These are phyloP conservation scores for Trichoplax adhaerens DNA, from an alignment of 37 sponge, comb jelly and placozoan species.

Conservation along the genomic window DNA sequence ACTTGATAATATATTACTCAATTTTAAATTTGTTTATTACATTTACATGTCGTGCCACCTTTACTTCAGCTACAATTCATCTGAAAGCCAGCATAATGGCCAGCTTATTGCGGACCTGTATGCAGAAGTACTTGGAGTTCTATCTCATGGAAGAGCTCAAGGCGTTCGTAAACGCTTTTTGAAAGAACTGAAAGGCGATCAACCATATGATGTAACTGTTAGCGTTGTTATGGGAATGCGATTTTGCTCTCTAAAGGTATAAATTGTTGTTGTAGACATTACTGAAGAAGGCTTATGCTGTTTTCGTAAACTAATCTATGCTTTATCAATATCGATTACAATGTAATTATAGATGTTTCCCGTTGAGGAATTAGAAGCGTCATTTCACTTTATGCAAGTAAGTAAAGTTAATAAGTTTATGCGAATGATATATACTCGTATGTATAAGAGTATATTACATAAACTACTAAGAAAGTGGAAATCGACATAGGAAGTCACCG, in stretches of 20 bases:
- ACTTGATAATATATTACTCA: background rate
- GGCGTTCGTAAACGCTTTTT: slow-evolving; percentile 34
- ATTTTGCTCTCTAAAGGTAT: slow-evolving; percentile 51
- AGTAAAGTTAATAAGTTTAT: background rate
- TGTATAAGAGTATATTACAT: too few species aligned
- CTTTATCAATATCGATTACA: background rate
- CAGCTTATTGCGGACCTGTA: slow-evolving; percentile 80
- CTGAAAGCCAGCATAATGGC: slow-evolving; percentile 25
- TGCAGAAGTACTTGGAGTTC: slow-evolving; percentile 91
- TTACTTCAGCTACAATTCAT: slow-evolving; percentile 18
- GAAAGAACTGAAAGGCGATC: slow-evolving; percentile 13
- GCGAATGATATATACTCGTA: too few species aligned
- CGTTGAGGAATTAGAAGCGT: slow-evolving; percentile 85
- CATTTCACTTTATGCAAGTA: slow-evolving; percentile 86
- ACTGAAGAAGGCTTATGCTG: too few species aligned
- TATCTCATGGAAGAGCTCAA: slow-evolving; percentile 36
- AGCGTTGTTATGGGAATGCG: slow-evolving; percentile 66
- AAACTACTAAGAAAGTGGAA: too few species aligned
- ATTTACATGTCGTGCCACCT: background rate
- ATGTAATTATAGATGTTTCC: slow-evolving; percentile 72
- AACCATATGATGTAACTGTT: too few species aligned
- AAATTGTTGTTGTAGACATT: too few species aligned
- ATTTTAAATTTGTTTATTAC: background rate
- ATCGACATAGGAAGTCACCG: too few species aligned
- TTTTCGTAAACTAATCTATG: too few species aligned